Evolutionary conservation across 2,113 vertebrate species (phyloP), one percentile per base, ranked within the genome.

Genomic region (Pangasianodon hypophthalmus): DNA sequence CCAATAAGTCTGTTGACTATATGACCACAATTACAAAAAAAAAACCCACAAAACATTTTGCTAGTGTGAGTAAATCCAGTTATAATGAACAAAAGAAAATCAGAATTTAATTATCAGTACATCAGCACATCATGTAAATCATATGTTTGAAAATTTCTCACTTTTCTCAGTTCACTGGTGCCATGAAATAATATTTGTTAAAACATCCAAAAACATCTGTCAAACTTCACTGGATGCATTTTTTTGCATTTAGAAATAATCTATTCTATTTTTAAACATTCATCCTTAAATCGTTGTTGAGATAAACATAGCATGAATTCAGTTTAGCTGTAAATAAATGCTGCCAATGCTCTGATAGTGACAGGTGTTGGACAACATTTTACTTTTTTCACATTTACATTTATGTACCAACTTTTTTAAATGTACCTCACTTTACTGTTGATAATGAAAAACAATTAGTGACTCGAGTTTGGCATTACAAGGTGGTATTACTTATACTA

Each of bases 321-420:
- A 60, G 24, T 69, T 84, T 81, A 80, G 8, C 29, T 84, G 41
- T 82, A 79, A 86, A 1, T 77, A 73, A 44, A 64, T 84, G 44
- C 46, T 69, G 71, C 26, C 10, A 89, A 87, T 58, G 11, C 58
- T 83, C 48, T 60, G 85, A 52, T 84, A 48, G 48, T 64, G 69
- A 37, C 41, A 84, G 69, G 81, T 69, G 58, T 9, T 89, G 67
- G 52, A 91, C 50, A 87, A 88, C 48, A 88, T 87, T 93, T 95
- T 92, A 92, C 88, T 92, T 32, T 91, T 88, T 91, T 86, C 19
- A 46, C 69, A 77, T 44, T 24, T 75, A 79, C 50, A 86, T 88
- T 80, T 8, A 29, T 52, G 26, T n/a, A 11, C 37, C 41, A 80
- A 50, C 48, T 18, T 77, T 75, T 19, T 41, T 29, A 73, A 73